Evolutionary conservation across 2,113 vertebrate genomes (phyloP).

Genomic region (Oncorhynchus gorbuscha): DNA sequence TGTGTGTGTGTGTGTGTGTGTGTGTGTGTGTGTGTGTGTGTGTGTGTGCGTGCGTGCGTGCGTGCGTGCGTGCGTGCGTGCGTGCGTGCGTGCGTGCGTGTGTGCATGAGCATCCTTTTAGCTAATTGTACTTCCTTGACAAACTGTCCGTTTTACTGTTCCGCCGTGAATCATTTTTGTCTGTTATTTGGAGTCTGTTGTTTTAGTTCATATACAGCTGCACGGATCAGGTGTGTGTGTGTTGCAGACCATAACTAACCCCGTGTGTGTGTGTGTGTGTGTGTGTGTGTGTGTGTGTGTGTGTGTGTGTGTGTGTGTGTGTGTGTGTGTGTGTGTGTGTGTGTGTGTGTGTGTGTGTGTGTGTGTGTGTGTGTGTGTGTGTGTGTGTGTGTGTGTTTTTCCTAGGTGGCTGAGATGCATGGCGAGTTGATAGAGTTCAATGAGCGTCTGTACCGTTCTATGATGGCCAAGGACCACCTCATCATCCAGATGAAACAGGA

Average conservation of each 20-base stretch:
- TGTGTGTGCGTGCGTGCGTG: slow-evolving; percentile 5
- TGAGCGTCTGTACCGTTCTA: slow-evolving; percentile 89
- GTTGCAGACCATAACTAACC: slow-evolving; percentile 8
- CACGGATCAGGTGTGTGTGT: background rate
- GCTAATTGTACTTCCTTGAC: no score
- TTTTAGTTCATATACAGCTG: background rate
- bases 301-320: no score
- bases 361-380: slow-evolving; percentile 23
- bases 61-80: background rate
- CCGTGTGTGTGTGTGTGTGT: slow-evolving; percentile 31
- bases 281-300: background rate
- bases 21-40: background rate
- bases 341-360: slow-evolving; percentile 11
- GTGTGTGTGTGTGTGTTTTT: background rate
- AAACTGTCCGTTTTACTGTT: no score
- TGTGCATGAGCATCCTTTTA: background rate
- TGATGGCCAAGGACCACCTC: slow-evolving; percentile 95
- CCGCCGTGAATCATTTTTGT: no score
- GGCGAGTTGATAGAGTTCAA: slow-evolving; percentile 98
- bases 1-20: background rate
- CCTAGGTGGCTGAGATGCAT: slow-evolving; percentile 98
- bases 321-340: background rate
- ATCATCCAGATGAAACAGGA: slow-evolving; percentile 97
- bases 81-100: background rate
- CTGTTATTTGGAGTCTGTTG: no score